Base-by-base conservation (phyloP, 1,140 invertebrate genomes). In the Trichogramma pretiosum region DNA sequence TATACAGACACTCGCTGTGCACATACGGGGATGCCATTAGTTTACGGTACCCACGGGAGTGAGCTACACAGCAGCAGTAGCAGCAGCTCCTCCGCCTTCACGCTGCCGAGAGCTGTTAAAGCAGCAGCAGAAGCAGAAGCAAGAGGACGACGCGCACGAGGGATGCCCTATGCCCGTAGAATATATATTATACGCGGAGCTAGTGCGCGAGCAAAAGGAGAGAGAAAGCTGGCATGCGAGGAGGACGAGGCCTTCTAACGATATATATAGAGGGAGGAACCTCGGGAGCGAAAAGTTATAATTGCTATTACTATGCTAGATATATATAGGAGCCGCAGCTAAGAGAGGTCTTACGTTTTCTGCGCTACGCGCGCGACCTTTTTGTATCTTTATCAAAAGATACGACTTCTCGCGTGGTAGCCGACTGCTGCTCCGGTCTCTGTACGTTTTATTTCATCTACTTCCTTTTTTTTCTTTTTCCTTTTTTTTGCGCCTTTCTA, bases 21-120 rank as follows among this genome's bases (percentile, higher is more conserved):
- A 40, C 38, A 16, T 34, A n/a, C 32, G 16, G n/a, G n/a, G 30
- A 50, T 54, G 47, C 58, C 61, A 68, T 67, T 67, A 65, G 62
- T 67, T 68, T 66, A 68, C 58, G 50, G 53, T 66, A 54, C 67
- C 64, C 60, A 53, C 44, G 63, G 61, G 64, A 45, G 34, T 41
- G 36, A 41, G 52, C 54, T 62, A 56, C 56, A 63, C 57, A 55
- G 55, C 45, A 26, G 22, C 35, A 38, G 34, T 53, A 56, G 60
- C n/a, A n/a, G n/a, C n/a, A n/a, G n/a, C 30, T 24, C 19, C 18
- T 14, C 9, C 16, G 10, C 40, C 19, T 42, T 32, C 17, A 8
- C 2, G 13, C n/a, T n/a, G n/a, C n/a, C n/a, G n/a, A n/a, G n/a
- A n/a, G n/a, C n/a, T n/a, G n/a, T n/a, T n/a, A n/a, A n/a, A n/a